phyloP scores from a whole-genome alignment of 2,113 vertebrate species.

The Pterocles gutturalis region DNA sequence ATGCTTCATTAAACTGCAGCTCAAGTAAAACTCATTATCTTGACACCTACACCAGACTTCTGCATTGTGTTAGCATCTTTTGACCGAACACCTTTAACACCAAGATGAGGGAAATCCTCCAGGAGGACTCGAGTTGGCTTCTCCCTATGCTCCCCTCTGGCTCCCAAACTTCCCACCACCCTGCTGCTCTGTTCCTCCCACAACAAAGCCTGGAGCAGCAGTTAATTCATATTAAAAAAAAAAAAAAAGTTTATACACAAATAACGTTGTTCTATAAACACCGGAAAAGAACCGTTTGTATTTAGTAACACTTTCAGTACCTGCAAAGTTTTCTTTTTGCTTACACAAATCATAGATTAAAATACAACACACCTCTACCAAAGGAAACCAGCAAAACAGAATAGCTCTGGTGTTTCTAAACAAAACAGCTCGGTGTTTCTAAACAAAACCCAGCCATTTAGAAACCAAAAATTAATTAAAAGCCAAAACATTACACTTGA shows the following conservation, averaged over 20 bases:
- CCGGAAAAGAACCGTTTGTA: not conserved
- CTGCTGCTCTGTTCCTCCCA: not conserved
- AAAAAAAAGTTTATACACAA: not conserved
- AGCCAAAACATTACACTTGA: not conserved
- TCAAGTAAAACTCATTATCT: not conserved
- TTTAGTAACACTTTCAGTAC: not conserved
- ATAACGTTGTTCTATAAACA: not conserved
- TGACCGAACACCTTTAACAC: not conserved
- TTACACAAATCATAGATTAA: not conserved
- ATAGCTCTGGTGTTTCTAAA: not conserved
- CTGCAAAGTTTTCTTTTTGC: not conserved
- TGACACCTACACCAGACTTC: not conserved
- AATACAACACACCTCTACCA: not conserved
- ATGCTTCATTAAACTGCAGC: not conserved
- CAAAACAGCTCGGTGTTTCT: not conserved
- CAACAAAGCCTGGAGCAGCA: not conserved
- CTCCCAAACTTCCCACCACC: too few species aligned
- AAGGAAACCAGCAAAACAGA: not conserved
- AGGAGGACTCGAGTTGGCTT: accelerated
- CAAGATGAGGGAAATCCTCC: not conserved
- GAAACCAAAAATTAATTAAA: not conserved
- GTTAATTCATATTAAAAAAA: not conserved
- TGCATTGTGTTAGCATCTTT: not conserved
- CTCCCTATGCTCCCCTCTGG: not conserved
- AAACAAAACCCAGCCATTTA: not conserved